Evolutionary conservation across 2,797 vertebrate species (phyloP), one percentile per base, ranked within the genome.

Genomic region (Peromyscus melanophrys): DNA sequence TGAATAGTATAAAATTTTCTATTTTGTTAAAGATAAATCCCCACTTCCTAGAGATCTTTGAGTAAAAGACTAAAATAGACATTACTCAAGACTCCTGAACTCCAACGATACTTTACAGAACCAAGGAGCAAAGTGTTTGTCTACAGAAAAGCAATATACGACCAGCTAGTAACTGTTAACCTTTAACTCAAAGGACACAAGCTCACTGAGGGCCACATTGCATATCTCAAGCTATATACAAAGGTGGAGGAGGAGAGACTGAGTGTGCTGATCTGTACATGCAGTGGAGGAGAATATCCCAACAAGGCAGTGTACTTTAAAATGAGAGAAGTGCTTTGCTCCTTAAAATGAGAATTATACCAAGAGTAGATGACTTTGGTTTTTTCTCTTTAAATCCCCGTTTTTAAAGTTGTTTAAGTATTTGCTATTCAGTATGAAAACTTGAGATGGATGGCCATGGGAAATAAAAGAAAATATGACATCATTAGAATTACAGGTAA

Each of bases 401-500:
- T 31, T 76, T 81, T 94, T 88, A 59, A 96, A 95, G 75, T 12
- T 85, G 40, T 80, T 40, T 76, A 88, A 87, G 31, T 63, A 23
- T 61, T 90, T 83, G 34, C 40, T 90, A 73, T 67, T 95, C 10
- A 63, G 91, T 65, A 89, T 84, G 59, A 93, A 14, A 95, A 94
- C 93, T 90, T 97, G 96, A 97, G 57, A 97, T 96, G 96, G 77
- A 97, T 97, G 75, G 89, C 83, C 89, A 96, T 52, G 71, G 83
- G 89, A 84, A 89, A 89, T 80, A 97, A 89, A 4, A 92, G 19
- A 92, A 97, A 98, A 90, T 65, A 87, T 83, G 85, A 97, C 77
- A 92, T 96, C 94, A 96, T 95, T 98, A 98, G 95, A 89, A 96
- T 97, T 95, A 98, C 92, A 98, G 83, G 76, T 97, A 57, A 96